phyloP scores from a whole-genome alignment of 2,888 invertebrate genomes.

The Aleiodes alternator region DNA sequence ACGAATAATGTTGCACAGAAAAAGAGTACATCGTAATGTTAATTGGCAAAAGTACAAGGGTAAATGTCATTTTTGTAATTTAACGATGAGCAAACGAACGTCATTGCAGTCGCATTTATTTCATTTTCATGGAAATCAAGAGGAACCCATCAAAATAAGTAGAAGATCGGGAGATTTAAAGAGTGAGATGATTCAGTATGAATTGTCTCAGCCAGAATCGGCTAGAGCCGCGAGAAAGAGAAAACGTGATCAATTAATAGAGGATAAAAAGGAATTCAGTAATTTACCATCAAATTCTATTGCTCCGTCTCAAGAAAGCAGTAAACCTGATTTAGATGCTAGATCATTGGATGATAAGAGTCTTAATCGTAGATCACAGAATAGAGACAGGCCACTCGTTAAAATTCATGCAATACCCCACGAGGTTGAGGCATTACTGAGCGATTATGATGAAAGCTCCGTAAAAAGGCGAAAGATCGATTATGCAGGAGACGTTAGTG shows the following conservation, averaged over 20 bases:
- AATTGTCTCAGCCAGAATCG: too few species aligned
- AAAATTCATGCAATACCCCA: conserved; percentile 47
- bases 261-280: too few species aligned
- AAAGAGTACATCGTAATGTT: conserved; percentile 9
- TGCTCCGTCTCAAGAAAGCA: too few species aligned
- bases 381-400: conserved; percentile 48
- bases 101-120: conserved; percentile 54
- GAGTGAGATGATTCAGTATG: background rate
- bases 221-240: too few species aligned
- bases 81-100: background rate
- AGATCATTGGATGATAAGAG: too few species aligned
- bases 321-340: too few species aligned
- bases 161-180: background rate
- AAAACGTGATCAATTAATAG: too few species aligned
- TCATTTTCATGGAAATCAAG: conserved; percentile 47
- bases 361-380: background rate
- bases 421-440: conserved; percentile 43
- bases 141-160: background rate
- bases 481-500: background rate
- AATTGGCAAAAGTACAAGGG: background rate
- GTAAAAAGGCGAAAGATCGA: background rate
- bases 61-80: conserved; percentile 51
- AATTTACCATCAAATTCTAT: too few species aligned
- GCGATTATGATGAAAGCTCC: background rate
- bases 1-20: conserved; percentile 16